phyloP scores from a whole-genome alignment of 2,888 invertebrate genomes.

The Liodrosophila aerea region DNA sequence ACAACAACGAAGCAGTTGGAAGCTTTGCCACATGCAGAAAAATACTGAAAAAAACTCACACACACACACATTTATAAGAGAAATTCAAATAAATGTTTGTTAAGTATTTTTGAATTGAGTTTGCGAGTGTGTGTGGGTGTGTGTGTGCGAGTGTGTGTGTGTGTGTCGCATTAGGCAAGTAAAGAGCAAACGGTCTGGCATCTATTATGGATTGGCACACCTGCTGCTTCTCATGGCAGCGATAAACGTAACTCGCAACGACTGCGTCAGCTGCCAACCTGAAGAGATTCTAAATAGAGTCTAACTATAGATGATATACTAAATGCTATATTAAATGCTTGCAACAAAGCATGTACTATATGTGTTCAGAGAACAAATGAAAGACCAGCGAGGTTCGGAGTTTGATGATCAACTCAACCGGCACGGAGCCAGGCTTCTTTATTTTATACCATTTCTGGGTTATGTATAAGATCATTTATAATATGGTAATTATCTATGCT shows the following conservation, averaged over 20 bases:
- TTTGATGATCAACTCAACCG: no score
- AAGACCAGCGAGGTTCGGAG: no score
- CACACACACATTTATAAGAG: constrained; percentile 23
- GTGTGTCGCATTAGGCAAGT: constrained; percentile 47
- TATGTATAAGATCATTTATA: no score
- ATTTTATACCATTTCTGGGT: no score
- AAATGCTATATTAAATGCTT: no score
- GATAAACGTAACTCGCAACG: constrained; percentile 54
- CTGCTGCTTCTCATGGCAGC: constrained; percentile 62
- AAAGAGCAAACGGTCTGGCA: constrained; percentile 43
- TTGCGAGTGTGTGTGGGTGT: constrained; percentile 30
- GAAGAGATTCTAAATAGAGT: constrained; percentile 1
- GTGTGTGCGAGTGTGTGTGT: constrained; percentile 15
- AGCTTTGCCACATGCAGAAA: constrained; percentile 45
- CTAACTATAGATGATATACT: no score
- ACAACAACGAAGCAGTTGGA: constrained; percentile 57
- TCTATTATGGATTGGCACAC: constrained; percentile 58
- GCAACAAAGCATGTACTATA: no score
- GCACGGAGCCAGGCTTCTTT: no score
- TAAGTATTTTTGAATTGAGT: constrained; percentile 76
- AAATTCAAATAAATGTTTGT: constrained; percentile 76
- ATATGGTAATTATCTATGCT: no score
- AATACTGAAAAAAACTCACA: constrained; percentile 26
- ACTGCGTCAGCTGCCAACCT: constrained; percentile 43
- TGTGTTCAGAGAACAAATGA: no score